Evolutionary conservation across 2,797 vertebrate species (phyloP).

Genomic region (Benthosema pterotum): DNA sequence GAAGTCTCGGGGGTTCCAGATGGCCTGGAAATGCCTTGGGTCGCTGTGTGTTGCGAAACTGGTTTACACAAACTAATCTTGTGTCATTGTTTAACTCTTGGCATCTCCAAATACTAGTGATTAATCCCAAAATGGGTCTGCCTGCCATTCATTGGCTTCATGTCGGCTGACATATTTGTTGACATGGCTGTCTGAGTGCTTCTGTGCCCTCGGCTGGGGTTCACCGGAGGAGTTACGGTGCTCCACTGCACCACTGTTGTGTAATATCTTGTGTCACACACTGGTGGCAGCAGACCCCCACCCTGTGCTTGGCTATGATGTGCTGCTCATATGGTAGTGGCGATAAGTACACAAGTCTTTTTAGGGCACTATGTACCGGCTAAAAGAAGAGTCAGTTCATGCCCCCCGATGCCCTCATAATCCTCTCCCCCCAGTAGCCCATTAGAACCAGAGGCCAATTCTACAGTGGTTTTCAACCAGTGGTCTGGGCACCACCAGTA

Average conservation of each 20-base stretch:
- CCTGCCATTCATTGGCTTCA: not conserved
- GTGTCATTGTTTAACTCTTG: not conserved
- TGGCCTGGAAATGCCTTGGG: not conserved
- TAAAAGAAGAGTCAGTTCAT: constrained; percentile 31
- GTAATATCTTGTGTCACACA: constrained; percentile 2
- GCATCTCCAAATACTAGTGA: not conserved
- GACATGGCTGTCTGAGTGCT: not conserved
- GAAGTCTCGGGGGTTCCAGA: constrained; percentile 7
- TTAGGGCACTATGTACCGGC: constrained; percentile 1
- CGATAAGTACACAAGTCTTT: constrained; percentile 10
- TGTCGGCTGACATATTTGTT: constrained; percentile 16
- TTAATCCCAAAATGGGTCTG: not conserved
- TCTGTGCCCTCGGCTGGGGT: not conserved
- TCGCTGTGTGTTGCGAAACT: not conserved
- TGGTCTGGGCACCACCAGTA: too few species aligned
- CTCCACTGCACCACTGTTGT: constrained; percentile 8
- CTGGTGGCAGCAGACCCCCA: not conserved
- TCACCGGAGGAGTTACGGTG: constrained; percentile 1
- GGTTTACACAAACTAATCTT: not conserved
- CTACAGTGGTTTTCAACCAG: too few species aligned
- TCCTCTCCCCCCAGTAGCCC: constrained; percentile 20
- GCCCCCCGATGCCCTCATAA: constrained; percentile 49
- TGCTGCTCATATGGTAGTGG: constrained; percentile 5
- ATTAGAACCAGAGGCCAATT: not conserved
- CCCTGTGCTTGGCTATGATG: not conserved